These are phyloP conservation scores for Parazoanthus atlanticus DNA, from an alignment of 92 coral and sea anemone genomes.

Conservation along the genomic window DNA sequence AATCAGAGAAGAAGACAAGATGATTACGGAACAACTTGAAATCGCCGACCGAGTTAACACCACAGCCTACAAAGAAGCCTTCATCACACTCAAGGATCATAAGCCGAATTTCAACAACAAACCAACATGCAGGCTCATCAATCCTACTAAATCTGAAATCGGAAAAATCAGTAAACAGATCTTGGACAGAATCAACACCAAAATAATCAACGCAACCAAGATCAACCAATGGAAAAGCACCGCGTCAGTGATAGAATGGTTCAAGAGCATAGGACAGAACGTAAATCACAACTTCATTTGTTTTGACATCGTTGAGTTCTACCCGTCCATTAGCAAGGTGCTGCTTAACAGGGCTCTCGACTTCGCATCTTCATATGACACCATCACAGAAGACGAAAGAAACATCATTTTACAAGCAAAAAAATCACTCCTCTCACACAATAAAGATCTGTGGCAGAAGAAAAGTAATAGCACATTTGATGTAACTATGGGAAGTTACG, in stretches of 20 bases:
- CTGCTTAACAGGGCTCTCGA: too few species aligned
- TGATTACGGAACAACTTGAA: background rate
- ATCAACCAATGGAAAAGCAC: conserved; percentile 44
- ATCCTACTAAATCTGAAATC: conserved; percentile 40
- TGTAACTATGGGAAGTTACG: background rate
- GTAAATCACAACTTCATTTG: too few species aligned
- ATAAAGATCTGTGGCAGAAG: too few species aligned
- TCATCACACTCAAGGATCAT: conserved; percentile 14
- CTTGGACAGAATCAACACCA: conserved; percentile 22
- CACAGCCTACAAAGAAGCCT: conserved; percentile 13
- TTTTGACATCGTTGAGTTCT: too few species aligned
- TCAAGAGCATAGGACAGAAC: background rate
- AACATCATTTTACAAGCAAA: too few species aligned
- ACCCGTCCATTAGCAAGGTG: too few species aligned
- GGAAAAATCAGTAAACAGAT: conserved; percentile 38
- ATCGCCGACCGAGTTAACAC: conserved; percentile 1
- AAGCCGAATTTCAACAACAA: background rate
- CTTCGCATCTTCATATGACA: too few species aligned
- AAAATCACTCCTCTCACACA: too few species aligned
- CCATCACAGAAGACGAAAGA: too few species aligned
- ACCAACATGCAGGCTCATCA: conserved; percentile 3
- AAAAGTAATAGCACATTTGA: too few species aligned
- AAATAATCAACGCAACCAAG: conserved; percentile 18
- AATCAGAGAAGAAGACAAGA: too few species aligned
- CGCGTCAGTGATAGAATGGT: background rate